phyloP scores from a whole-genome alignment of 2,797 vertebrate genomes.

The Mus minutoides region DNA sequence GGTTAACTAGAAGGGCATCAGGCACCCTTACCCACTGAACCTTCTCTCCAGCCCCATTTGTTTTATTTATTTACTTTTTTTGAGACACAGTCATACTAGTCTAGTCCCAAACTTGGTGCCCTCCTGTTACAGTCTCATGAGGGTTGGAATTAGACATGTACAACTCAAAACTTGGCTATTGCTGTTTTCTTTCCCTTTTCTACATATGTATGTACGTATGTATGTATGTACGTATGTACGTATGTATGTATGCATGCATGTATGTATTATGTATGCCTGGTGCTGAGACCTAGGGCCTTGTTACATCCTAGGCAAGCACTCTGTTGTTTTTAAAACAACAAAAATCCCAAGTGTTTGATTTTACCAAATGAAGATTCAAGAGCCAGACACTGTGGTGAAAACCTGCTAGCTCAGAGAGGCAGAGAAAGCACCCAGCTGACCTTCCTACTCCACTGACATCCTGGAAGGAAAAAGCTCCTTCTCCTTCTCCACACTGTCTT shows the following conservation, averaged over 20 bases:
- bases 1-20: background rate
- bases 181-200: background rate
- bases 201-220: no score
- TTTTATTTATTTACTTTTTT: no score
- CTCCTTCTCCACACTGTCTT: background rate
- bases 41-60: background rate
- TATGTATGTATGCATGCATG: no score
- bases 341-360: background rate
- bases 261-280: background rate
- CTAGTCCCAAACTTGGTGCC: background rate
- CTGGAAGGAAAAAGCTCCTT: background rate
- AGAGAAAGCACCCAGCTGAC: background rate
- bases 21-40: background rate
- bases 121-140: background rate
- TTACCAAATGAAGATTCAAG: background rate
- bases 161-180: background rate
- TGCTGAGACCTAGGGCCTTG: background rate
- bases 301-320: background rate
- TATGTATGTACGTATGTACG: no score
- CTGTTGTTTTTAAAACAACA: background rate
- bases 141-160: background rate
- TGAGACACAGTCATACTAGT: background rate
- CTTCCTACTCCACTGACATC: background rate
- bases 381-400: background rate
- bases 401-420: background rate